Evolutionary conservation across 2,113 vertebrate species (phyloP).

Genomic region (Isurus oxyrinchus): DNA sequence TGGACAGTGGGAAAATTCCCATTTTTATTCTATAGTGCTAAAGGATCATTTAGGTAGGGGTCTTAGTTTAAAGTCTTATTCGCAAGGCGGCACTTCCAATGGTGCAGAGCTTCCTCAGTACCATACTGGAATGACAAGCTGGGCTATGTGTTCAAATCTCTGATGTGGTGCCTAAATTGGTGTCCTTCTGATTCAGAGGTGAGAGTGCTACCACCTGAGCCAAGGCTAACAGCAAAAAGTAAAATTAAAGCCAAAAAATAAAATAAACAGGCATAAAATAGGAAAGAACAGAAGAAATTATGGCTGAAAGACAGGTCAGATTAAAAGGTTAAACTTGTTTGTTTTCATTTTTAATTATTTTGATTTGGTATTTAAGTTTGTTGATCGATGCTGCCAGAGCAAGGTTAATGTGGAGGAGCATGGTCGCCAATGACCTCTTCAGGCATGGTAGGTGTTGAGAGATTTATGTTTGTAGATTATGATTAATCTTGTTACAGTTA

Average conservation of each 20-base stretch:
- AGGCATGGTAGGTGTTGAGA: too few relatives aligned
- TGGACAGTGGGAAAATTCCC: background rate
- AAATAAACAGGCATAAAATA: too few relatives aligned
- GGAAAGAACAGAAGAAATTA: background rate
- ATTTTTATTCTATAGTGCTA: background rate
- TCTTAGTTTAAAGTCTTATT: background rate
- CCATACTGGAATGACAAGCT: background rate
- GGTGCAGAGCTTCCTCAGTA: background rate
- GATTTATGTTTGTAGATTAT: slow-evolving; percentile 6
- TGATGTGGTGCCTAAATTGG: too few relatives aligned
- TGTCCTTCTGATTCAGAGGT: too few relatives aligned
- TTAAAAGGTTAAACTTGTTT: background rate
- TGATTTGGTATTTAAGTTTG: background rate
- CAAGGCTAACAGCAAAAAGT: background rate
- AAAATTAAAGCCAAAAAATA: background rate
- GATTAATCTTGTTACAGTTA: background rate
- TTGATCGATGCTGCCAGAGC: background rate
- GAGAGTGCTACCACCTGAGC: too few relatives aligned
- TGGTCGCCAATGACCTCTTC: too few relatives aligned
- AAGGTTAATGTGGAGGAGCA: too few relatives aligned
- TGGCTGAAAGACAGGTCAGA: background rate
- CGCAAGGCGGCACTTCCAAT: background rate
- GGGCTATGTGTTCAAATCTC: background rate
- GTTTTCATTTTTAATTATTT: background rate
- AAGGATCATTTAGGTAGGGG: background rate